phyloP scores from a whole-genome alignment of 2,113 vertebrate species.

The Regulus satrapa region DNA sequence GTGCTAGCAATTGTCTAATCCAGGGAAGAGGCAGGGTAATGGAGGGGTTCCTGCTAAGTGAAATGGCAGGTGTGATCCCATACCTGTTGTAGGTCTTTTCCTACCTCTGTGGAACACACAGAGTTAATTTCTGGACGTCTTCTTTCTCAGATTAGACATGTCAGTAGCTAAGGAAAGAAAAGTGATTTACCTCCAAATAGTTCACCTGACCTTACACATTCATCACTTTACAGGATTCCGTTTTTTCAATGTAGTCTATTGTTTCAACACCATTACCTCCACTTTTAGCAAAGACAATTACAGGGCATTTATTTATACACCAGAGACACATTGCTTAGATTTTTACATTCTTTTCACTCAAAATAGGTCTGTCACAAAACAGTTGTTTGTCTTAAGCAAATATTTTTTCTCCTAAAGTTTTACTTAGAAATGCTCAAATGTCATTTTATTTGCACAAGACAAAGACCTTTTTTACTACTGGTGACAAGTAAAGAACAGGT shows the following conservation, averaged over 20 bases:
- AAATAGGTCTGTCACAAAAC: constrained; percentile 11
- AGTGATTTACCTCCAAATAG: constrained; percentile 33
- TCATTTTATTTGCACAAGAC: constrained; percentile 40
- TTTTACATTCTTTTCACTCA: constrained; percentile 39
- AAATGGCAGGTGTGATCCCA: neutral
- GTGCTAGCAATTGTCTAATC: neutral
- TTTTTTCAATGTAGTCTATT: constrained; percentile 50
- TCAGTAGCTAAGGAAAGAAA: constrained; percentile 28
- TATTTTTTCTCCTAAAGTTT: constrained; percentile 18
- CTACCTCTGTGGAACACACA: neutral
- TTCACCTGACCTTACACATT: constrained; percentile 54
- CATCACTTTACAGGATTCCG: constrained; percentile 47
- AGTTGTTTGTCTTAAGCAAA: constrained; percentile 59
- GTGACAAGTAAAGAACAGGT: neutral
- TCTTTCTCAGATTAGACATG: constrained; percentile 21
- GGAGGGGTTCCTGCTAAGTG: neutral
- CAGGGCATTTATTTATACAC: constrained; percentile 41
- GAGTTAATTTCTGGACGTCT: constrained; percentile 16
- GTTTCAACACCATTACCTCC: constrained; percentile 52
- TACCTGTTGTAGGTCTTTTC: neutral
- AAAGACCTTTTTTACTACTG: constrained; percentile 12
- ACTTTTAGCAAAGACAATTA: constrained; percentile 40
- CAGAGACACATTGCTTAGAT: constrained; percentile 30
- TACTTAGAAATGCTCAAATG: constrained; percentile 29
- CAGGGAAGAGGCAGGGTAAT: neutral